Percentiles rank a stretch among this genome's conserved stretches.
Evolutionary conservation across 2,888 invertebrate species (phyloP).

Genomic region (Danaus chrysippus): DNA sequence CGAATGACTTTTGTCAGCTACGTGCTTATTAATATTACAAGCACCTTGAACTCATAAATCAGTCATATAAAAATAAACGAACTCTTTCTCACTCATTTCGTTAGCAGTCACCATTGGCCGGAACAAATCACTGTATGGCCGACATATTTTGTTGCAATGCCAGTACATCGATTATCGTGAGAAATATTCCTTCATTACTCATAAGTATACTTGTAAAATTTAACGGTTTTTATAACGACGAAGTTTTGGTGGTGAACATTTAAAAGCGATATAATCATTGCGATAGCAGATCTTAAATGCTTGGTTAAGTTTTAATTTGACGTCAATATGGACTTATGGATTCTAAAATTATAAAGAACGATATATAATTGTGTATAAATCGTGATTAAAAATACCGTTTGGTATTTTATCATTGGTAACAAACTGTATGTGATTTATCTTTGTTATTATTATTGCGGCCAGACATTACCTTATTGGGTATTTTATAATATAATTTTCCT

Average conservation of each 20-base stretch:
- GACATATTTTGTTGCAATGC: conserved; percentile 56
- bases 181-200: conserved; percentile 47
- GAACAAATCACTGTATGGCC: conserved; percentile 43
- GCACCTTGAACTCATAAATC: conserved; percentile 54
- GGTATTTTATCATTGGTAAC: no score
- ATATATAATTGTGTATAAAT: not conserved
- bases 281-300: not conserved
- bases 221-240: not conserved
- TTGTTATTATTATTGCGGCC: no score
- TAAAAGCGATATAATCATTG: conserved; percentile 26
- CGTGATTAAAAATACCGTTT: no score
- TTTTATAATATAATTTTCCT: no score
- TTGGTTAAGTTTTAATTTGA: not conserved
- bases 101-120: conserved; percentile 36
- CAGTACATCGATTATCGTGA: conserved; percentile 47
- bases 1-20: conserved; percentile 18
- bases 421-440: no score
- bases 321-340: not conserved
- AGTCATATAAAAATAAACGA: conserved; percentile 59
- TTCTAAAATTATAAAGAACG: not conserved
- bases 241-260: conserved; percentile 13
- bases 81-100: conserved; percentile 38
- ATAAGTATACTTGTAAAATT: conserved; percentile 30
- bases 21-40: conserved; percentile 30
- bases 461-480: no score